Percentiles rank a stretch among this genome's conserved stretches.
These are phyloP conservation scores for Burhinus bistriatus DNA, from an alignment of 2,113 vertebrate genomes.

Conservation along the genomic window DNA sequence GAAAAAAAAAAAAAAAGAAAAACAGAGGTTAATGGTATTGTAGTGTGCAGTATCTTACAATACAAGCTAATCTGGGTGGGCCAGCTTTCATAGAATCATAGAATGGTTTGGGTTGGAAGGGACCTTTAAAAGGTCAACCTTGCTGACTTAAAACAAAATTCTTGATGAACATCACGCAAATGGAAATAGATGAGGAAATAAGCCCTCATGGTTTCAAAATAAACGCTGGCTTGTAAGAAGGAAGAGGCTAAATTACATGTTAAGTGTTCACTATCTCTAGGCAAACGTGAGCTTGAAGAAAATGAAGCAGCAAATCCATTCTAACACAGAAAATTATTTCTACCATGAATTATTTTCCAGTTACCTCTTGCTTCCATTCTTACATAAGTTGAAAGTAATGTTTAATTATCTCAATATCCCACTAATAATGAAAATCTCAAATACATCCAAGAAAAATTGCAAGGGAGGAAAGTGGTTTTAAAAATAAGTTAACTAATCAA, in stretches of 20 bases:
- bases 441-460: conserved; percentile 8
- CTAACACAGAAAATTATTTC: background rate
- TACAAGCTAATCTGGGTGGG: background rate
- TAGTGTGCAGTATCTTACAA: background rate
- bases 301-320: conserved; percentile 21
- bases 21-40: background rate
- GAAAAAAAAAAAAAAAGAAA: background rate
- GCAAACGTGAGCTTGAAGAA: background rate
- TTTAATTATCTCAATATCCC: conserved; percentile 40
- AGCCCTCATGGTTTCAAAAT: background rate
- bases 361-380: background rate
- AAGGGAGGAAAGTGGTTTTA: background rate
- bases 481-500: conserved; percentile 13
- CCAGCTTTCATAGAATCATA: background rate
- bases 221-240: background rate
- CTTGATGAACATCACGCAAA: background rate
- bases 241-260: background rate
- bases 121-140: background rate
- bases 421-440: conserved; percentile 52
- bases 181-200: background rate
- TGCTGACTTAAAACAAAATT: background rate
- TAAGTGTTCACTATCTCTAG: background rate
- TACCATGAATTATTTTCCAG: background rate
- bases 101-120: background rate
- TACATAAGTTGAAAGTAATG: conserved; percentile 21